phyloP scores from a whole-genome alignment of 2,113 vertebrate species.

The Aix galericulata region DNA sequence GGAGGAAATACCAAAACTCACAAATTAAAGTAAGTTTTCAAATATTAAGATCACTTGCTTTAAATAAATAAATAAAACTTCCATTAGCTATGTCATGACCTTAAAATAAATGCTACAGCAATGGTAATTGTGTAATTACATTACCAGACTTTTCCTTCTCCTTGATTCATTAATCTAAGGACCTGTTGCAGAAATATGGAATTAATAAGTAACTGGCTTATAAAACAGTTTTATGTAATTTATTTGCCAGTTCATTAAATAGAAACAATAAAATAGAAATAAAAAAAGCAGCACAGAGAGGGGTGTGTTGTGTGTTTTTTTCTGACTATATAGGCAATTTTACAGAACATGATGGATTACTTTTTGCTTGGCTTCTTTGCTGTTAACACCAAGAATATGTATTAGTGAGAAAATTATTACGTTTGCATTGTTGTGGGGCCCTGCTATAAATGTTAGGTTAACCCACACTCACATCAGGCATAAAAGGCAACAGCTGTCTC shows the following conservation, averaged over 20 bases:
- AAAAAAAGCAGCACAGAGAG: not conserved
- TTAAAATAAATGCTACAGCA: conserved; percentile 47
- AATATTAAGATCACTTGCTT: not conserved
- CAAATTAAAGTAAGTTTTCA: not conserved
- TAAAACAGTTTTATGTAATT: conserved; percentile 51
- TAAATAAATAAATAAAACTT: conserved; percentile 37
- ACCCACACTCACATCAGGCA: not conserved
- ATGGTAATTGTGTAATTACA: conserved; percentile 67
- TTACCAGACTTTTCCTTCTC: conserved; percentile 57
- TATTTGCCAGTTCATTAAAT: conserved; percentile 68
- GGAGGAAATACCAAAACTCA: not conserved
- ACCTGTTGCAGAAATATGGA: conserved; percentile 52
- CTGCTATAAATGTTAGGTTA: not conserved
- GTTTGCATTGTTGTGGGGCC: not conserved
- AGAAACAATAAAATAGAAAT: conserved; percentile 48
- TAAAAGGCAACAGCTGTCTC: not conserved
- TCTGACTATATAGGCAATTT: not conserved
- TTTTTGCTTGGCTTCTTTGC: not conserved
- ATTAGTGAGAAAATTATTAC: not conserved
- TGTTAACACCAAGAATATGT: not conserved
- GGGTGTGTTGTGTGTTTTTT: not conserved
- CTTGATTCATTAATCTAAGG: conserved; percentile 61
- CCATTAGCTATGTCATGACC: conserved; percentile 25
- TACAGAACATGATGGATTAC: not conserved
- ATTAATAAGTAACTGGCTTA: conserved; percentile 63